phyloP scores from a whole-genome alignment of 2,888 invertebrate genomes.

The Leptura quadrifasciata region DNA sequence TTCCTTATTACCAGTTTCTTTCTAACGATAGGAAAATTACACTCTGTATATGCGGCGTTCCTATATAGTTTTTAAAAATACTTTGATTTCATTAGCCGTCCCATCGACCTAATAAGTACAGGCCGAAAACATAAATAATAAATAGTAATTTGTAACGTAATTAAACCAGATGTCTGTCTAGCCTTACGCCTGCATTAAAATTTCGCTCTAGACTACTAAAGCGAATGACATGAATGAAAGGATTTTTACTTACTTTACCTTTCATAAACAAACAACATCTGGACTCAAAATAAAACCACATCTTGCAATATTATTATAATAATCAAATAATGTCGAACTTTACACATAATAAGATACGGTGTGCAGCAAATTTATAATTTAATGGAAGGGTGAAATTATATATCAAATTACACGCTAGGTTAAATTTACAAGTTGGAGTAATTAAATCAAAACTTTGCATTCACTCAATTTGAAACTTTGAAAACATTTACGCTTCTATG shows the following conservation, averaged over 20 bases:
- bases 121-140: constrained; percentile 5
- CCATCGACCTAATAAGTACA: background rate
- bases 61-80: too few species aligned
- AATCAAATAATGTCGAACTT: constrained; percentile 46
- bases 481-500: constrained; percentile 39
- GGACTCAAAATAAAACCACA: constrained; percentile 14
- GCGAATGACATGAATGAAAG: constrained; percentile 31
- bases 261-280: constrained; percentile 8
- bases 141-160: constrained; percentile 1
- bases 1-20: too few species aligned
- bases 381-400: constrained; percentile 52
- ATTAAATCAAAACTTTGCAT: constrained; percentile 52
- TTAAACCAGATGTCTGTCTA: constrained; percentile 24
- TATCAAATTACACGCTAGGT: constrained; percentile 52
- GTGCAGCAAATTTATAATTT: constrained; percentile 50
- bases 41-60: too few species aligned
- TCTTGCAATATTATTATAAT: constrained; percentile 29
- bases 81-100: too few species aligned
- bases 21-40: too few species aligned
- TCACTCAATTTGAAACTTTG: constrained; percentile 44
- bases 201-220: constrained; percentile 17
- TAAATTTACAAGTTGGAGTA: constrained; percentile 49
- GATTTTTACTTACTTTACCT: constrained; percentile 33
- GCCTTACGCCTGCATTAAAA: constrained; percentile 2
- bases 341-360: constrained; percentile 42